Evolutionary conservation across 1,140 invertebrate genomes (phyloP).

Genomic region (Drosophila obscura): DNA sequence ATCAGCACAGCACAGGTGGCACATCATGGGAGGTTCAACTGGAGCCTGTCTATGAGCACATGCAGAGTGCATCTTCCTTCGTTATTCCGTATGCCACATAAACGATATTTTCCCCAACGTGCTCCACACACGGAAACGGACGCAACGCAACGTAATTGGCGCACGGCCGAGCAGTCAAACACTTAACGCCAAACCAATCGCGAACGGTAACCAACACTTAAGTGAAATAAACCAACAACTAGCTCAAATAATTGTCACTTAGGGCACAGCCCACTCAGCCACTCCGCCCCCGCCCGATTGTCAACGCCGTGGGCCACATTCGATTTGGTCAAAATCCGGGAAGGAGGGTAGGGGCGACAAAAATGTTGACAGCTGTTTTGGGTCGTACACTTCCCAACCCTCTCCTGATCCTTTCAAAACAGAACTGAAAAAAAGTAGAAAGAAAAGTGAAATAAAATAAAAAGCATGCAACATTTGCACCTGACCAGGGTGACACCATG

Average conservation of each 20-base stretch:
- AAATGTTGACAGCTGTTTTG: constrained; percentile 75
- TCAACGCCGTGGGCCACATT: constrained; percentile 31
- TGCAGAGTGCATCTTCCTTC: no score
- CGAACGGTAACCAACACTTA: constrained; percentile 43
- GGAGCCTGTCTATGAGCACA: no score
- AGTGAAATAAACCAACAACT: constrained; percentile 29
- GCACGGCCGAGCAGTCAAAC: not conserved
- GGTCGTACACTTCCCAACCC: constrained; percentile 1
- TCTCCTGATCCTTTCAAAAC: constrained; percentile 35
- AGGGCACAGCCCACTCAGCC: constrained; percentile 6
- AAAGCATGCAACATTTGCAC: constrained; percentile 62
- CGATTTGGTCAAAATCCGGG: not conserved
- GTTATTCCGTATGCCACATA: no score
- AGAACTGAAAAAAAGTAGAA: constrained; percentile 1
- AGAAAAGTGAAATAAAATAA: not conserved
- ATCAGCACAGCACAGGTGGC: no score
- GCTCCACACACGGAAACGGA: no score
- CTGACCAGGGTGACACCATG: constrained; percentile 49
- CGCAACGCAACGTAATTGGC: no score
- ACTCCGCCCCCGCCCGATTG: constrained; percentile 39
- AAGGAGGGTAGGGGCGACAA: not conserved
- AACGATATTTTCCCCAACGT: no score
- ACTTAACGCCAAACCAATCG: constrained; percentile 23
- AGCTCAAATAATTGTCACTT: constrained; percentile 43
- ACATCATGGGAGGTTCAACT: no score